Conservation (phyloP, 2,888 invertebrate genomes). For the Antheraea assamensis region DNA sequence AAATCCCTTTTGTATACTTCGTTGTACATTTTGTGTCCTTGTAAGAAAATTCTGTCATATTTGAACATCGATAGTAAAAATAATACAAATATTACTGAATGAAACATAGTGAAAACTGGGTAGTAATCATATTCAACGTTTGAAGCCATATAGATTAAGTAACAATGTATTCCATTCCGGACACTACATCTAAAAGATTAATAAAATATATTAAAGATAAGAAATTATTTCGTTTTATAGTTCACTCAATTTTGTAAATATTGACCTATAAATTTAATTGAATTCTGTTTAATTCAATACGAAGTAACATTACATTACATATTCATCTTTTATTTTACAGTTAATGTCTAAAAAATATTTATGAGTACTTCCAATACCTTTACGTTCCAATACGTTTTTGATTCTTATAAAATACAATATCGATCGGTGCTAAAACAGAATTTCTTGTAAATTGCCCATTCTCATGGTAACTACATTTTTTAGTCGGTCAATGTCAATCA, state of each 20-base stretch:
- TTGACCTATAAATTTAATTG: background rate
- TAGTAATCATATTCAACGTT: background rate
- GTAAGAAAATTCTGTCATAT: background rate
- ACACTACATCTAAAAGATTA: background rate
- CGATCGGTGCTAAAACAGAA: too few species aligned
- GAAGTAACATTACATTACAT: background rate
- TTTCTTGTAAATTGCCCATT: too few species aligned
- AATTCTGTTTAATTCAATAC: background rate
- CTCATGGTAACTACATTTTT: too few species aligned
- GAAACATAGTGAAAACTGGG: background rate
- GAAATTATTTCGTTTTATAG: background rate
- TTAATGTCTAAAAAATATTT: background rate
- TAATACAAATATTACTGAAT: background rate
- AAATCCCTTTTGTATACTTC: conserved; percentile 61
- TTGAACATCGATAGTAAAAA: conserved; percentile 7
- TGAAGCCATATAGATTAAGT: conserved; percentile 16
- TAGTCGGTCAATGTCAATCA: too few species aligned
- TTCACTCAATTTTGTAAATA: background rate
- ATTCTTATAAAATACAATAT: too few species aligned
- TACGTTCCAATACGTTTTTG: too few species aligned
- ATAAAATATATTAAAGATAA: background rate
- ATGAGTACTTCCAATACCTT: too few species aligned
- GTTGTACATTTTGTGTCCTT: conserved; percentile 23
- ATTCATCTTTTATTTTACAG: background rate
- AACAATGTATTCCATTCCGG: background rate